Evolutionary conservation across 2,113 vertebrate species (phyloP).

Genomic region (Mellivora capensis): DNA sequence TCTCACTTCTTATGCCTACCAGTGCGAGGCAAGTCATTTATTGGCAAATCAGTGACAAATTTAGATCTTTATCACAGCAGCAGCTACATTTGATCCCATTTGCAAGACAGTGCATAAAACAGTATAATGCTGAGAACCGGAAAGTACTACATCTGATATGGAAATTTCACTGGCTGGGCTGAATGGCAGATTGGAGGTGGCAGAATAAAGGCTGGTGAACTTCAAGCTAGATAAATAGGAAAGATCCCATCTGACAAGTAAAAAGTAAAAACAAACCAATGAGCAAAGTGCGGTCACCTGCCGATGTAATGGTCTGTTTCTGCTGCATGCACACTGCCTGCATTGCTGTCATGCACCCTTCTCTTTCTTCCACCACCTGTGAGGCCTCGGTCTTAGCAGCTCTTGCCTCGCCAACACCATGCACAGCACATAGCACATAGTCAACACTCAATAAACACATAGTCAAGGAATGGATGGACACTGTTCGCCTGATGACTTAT

Average conservation of each 20-base stretch:
- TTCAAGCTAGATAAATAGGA: background rate
- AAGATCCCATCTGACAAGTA: background rate
- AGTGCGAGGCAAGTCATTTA: rapidly evolving
- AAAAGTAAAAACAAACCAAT: background rate
- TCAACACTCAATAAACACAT: rapidly evolving
- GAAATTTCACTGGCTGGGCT: background rate
- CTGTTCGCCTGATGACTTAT: rapidly evolving
- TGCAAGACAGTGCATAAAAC: background rate
- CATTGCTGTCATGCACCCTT: rapidly evolving
- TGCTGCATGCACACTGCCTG: rapidly evolving
- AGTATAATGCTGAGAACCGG: background rate
- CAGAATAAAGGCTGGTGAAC: background rate
- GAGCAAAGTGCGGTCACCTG: rapidly evolving
- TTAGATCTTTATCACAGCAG: background rate
- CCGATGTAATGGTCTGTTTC: rapidly evolving
- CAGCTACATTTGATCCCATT: background rate
- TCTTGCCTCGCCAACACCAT: background rate
- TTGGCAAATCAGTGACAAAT: rapidly evolving
- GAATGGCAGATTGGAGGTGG: too few species aligned
- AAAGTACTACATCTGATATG: background rate
- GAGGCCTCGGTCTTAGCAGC: too few species aligned
- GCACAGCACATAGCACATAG: rapidly evolving
- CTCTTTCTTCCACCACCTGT: background rate
- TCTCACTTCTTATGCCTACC: rapidly evolving
- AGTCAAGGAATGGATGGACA: rapidly evolving